These are phyloP conservation scores for Oreohelix idahoensis DNA, from an alignment of 1,140 invertebrate genomes.

Conservation along the genomic window DNA sequence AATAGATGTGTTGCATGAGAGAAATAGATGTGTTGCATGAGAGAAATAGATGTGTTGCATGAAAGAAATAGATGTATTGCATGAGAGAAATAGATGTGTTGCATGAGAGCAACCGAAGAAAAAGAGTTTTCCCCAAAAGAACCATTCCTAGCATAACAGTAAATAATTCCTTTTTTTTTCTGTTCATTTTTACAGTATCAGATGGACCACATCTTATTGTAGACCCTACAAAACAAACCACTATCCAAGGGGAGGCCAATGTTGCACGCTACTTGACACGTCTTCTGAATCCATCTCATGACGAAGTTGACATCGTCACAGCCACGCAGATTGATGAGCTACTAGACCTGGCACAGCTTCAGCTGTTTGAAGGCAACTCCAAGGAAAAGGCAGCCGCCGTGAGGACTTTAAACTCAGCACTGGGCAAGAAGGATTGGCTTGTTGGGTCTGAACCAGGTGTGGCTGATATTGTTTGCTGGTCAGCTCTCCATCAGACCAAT, in stretches of 20 bases:
- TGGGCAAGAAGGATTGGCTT: slow-evolving; percentile 76
- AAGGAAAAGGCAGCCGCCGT: slow-evolving; percentile 75
- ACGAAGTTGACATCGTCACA: slow-evolving; percentile 55
- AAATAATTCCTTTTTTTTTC: no score
- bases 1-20: no score
- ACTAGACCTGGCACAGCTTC: slow-evolving; percentile 75
- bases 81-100: no score
- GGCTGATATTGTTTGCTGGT: slow-evolving; percentile 73
- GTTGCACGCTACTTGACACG: slow-evolving; percentile 77
- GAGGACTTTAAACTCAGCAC: slow-evolving; percentile 72
- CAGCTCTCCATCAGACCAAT: slow-evolving; percentile 64
- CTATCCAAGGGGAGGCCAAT: slow-evolving; percentile 77
- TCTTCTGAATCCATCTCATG: slow-evolving; percentile 71
- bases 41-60: no score
- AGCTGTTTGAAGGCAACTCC: slow-evolving; percentile 74
- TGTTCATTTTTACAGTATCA: slow-evolving; percentile 75
- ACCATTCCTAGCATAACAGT: no score
- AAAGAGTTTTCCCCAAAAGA: no score
- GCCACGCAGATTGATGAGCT: slow-evolving; percentile 78
- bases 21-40: no score
- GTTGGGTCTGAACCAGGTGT: slow-evolving; percentile 66
- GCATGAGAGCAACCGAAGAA: no score
- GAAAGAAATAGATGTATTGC: no score
- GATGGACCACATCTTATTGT: slow-evolving; percentile 73
- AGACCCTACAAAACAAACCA: slow-evolving; percentile 71